phyloP scores from a whole-genome alignment of 2,888 invertebrate species.

The Poecilobothrus nobilitatus region DNA sequence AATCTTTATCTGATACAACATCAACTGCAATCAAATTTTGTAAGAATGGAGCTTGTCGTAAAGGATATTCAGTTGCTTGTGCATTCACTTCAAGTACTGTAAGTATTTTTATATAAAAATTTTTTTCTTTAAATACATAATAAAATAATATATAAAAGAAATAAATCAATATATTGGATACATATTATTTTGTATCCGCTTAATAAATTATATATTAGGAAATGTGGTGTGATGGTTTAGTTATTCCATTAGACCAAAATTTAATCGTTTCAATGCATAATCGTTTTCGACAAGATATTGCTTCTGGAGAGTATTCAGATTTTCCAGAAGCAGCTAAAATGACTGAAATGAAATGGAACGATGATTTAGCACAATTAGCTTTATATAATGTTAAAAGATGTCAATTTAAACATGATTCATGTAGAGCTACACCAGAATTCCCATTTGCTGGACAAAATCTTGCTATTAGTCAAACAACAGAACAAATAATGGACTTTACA shows the following conservation, averaged over 20 bases:
- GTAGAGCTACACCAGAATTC: neutral
- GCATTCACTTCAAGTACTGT: neutral
- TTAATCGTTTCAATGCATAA: neutral
- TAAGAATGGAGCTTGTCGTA: neutral
- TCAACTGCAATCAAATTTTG: neutral
- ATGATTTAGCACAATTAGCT: constrained; percentile 31
- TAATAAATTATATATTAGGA: no score
- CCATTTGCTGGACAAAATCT: neutral
- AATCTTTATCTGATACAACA: neutral
- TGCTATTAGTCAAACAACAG: neutral
- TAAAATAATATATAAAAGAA: no score
- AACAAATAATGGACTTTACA: neutral
- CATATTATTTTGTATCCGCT: no score
- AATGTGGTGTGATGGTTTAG: neutral
- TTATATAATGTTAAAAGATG: constrained; percentile 10
- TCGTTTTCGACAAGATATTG: constrained; percentile 11
- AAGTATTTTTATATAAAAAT: neutral
- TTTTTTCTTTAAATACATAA: no score
- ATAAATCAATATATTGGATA: no score
- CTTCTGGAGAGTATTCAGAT: constrained; percentile 23
- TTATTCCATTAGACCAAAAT: neutral
- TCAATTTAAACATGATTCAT: neutral
- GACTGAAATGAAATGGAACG: constrained; percentile 32
- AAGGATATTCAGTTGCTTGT: neutral
- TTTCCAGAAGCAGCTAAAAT: constrained; percentile 29